Evolutionary conservation across 1,140 invertebrate species (phyloP).

Genomic region (Zaprionus ornatus): DNA sequence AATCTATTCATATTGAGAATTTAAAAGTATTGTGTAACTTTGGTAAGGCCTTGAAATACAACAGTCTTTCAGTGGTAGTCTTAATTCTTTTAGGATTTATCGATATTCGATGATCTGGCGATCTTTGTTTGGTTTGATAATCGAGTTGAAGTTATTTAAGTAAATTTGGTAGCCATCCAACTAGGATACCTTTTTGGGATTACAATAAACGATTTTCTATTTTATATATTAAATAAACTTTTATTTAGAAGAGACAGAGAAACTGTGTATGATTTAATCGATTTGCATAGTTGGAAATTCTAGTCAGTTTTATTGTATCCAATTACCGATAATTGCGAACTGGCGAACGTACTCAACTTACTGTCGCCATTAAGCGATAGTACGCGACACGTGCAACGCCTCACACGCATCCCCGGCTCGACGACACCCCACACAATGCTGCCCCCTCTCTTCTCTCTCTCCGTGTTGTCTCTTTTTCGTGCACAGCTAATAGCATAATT

Average conservation of each 20-base stretch:
- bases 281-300: slow-evolving; percentile 18
- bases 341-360: background rate
- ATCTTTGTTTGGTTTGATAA: no score
- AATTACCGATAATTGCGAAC: slow-evolving; percentile 13
- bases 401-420: slow-evolving; percentile 3
- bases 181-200: no score
- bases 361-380: background rate
- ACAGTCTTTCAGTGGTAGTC: background rate
- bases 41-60: background rate
- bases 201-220: background rate
- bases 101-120: background rate
- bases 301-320: background rate
- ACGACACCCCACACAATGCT: background rate
- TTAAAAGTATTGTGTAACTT: background rate
- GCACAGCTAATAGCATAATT: slow-evolving; percentile 59
- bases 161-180: no score
- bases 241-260: background rate
- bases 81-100: background rate
- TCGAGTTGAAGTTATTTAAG: no score
- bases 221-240: background rate
- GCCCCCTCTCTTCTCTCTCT: background rate
- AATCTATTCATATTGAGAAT: background rate
- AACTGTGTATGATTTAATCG: slow-evolving; percentile 1
- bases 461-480: slow-evolving; percentile 1
- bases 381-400: slow-evolving; percentile 17